These are phyloP conservation scores for Homarus americanus DNA, from an alignment of 1,140 invertebrate genomes.

Conservation along the genomic window DNA sequence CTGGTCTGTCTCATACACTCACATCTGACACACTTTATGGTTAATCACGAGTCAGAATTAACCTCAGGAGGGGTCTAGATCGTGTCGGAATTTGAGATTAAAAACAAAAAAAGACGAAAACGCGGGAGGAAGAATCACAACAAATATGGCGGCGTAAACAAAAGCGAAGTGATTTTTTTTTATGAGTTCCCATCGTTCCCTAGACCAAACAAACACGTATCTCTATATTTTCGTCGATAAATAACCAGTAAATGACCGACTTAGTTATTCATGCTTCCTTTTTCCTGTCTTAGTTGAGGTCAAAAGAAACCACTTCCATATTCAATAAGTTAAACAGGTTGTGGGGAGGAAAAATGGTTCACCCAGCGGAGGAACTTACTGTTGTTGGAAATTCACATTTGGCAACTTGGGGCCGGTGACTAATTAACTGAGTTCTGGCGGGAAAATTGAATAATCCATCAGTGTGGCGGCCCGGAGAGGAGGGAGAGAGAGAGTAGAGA, in stretches of 20 bases:
- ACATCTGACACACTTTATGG: background rate
- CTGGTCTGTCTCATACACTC: background rate
- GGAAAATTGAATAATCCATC: conserved; percentile 62
- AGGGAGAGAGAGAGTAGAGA: conserved; percentile 25
- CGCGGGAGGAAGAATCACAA: too few species aligned
- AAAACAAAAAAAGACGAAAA: too few species aligned
- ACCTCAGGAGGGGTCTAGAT: too few species aligned
- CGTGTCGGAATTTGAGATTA: too few species aligned
- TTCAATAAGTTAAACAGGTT: conserved; percentile 28
- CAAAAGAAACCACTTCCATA: conserved; percentile 15
- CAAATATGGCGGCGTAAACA: too few species aligned
- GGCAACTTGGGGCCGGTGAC: conserved; percentile 40
- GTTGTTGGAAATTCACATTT: conserved; percentile 33
- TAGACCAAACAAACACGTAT: too few species aligned
- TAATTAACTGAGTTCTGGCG: conserved; percentile 48
- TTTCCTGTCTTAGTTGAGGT: too few species aligned
- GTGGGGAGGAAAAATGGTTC: conserved; percentile 11
- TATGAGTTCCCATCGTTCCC: background rate
- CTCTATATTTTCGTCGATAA: too few species aligned
- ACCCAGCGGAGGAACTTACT: conserved; percentile 39
- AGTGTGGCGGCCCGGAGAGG: conserved; percentile 39
- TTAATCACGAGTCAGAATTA: background rate
- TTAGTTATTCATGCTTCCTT: too few species aligned
- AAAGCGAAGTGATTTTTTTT: too few species aligned
- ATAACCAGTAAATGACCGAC: too few species aligned